These are phyloP conservation scores for Drosophila infuscata DNA, from an alignment of 2,888 invertebrate genomes.

Conservation along the genomic window DNA sequence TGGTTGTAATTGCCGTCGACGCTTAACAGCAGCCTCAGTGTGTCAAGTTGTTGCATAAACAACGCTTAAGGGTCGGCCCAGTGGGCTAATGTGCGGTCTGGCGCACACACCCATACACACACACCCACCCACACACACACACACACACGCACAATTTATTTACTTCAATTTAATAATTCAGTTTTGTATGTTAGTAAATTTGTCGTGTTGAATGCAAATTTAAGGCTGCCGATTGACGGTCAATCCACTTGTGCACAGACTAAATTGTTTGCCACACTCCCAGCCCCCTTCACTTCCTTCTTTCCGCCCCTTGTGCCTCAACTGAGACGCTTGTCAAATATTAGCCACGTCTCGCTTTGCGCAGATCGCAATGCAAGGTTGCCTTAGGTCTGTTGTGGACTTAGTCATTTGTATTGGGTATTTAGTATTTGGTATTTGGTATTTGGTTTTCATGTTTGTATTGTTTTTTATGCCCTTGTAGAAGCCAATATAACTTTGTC, in stretches of 20 bases:
- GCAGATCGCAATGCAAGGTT: conserved; percentile 61
- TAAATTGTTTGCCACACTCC: neutral
- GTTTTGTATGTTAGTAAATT: neutral
- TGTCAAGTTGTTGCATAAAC: conserved; percentile 54
- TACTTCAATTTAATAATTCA: neutral
- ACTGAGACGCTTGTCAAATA: conserved; percentile 53
- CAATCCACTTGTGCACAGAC: neutral
- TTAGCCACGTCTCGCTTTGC: conserved; percentile 35
- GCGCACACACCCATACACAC: neutral
- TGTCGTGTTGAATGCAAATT: conserved; percentile 25
- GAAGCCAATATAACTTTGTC: neutral
- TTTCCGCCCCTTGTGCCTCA: neutral
- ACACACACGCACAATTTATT: neutral
- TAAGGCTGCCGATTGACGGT: conserved; percentile 13
- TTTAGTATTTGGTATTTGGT: conserved; percentile 35
- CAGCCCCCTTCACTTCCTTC: neutral
- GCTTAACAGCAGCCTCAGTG: conserved; percentile 53
- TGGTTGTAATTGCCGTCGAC: conserved; percentile 53
- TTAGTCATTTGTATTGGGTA: conserved; percentile 10
- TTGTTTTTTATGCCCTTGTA: conserved; percentile 9
- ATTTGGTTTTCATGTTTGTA: conserved; percentile 17
- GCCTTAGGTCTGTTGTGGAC: conserved; percentile 22
- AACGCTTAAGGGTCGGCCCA: conserved; percentile 17
- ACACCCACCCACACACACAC: neutral
- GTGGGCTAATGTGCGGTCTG: conserved; percentile 20